phyloP scores from a whole-genome alignment of 2,888 invertebrate genomes.

The Nipponacmea schrenckii region DNA sequence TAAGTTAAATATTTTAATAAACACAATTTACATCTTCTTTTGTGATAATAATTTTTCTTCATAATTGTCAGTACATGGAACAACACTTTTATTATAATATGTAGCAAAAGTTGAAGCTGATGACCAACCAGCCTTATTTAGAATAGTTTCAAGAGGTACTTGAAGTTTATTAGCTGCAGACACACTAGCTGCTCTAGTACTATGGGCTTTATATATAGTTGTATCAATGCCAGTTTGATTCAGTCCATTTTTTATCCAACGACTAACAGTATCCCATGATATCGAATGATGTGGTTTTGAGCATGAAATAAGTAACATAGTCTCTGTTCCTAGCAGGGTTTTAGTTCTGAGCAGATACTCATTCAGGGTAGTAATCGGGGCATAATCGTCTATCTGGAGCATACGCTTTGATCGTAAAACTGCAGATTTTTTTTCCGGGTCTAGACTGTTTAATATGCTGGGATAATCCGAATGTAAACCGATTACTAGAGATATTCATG shows the following conservation, averaged over 20 bases:
- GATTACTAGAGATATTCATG: background rate
- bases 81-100: background rate
- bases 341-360: constrained; percentile 24
- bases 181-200: constrained; percentile 21
- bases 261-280: constrained; percentile 20
- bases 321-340: constrained; percentile 13
- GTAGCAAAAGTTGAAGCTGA: background rate
- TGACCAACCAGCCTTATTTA: constrained; percentile 29
- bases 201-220: constrained; percentile 23
- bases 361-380: constrained; percentile 19
- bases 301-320: constrained; percentile 21
- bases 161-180: constrained; percentile 10
- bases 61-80: no score
- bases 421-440: constrained; percentile 22
- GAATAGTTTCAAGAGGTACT: constrained; percentile 24
- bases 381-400: constrained; percentile 23
- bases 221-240: constrained; percentile 24
- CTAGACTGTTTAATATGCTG: constrained; percentile 24
- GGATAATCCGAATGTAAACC: constrained; percentile 2
- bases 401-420: constrained; percentile 19
- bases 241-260: constrained; percentile 28
- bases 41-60: no score
- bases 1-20: no score
- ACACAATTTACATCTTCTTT: no score
- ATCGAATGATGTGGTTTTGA: constrained; percentile 26